These are phyloP conservation scores for Mythimna lalbum DNA, from an alignment of 2,888 invertebrate genomes.

Conservation along the genomic window DNA sequence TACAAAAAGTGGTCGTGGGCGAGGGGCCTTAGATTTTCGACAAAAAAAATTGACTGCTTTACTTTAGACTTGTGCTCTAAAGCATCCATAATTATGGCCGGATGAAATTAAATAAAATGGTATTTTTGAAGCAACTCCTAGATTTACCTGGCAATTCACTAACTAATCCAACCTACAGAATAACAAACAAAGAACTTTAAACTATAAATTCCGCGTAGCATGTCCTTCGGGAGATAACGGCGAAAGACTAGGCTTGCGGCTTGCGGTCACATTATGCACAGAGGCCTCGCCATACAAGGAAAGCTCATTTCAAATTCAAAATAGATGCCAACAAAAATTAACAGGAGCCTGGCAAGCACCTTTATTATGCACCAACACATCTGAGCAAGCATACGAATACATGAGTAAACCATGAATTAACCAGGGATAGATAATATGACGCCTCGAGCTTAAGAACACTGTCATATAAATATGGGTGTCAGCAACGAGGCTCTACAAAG, in stretches of 20 bases:
- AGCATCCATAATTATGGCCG: too few species aligned
- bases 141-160: neutral
- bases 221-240: slow-evolving; percentile 57
- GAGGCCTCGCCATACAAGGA: slow-evolving; percentile 47
- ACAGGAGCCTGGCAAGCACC: slow-evolving; percentile 25
- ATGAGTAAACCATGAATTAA: slow-evolving; percentile 1
- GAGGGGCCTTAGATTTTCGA: neutral
- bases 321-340: slow-evolving; percentile 57
- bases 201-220: slow-evolving; percentile 35
- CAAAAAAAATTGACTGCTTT: neutral
- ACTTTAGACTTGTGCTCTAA: too few species aligned
- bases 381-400: slow-evolving; percentile 37
- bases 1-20: too few species aligned
- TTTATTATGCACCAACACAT: slow-evolving; percentile 60
- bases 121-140: neutral
- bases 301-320: slow-evolving; percentile 65
- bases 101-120: too few species aligned
- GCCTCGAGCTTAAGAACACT: neutral
- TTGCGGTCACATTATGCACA: slow-evolving; percentile 64
- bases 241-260: slow-evolving; percentile 40
- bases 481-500: neutral
- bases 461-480: neutral
- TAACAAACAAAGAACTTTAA: slow-evolving; percentile 40
- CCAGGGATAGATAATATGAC: neutral
- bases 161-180: slow-evolving; percentile 3